Conservation (phyloP, 2,113 vertebrate genomes). For the Chlamydotis undulata region DNA sequence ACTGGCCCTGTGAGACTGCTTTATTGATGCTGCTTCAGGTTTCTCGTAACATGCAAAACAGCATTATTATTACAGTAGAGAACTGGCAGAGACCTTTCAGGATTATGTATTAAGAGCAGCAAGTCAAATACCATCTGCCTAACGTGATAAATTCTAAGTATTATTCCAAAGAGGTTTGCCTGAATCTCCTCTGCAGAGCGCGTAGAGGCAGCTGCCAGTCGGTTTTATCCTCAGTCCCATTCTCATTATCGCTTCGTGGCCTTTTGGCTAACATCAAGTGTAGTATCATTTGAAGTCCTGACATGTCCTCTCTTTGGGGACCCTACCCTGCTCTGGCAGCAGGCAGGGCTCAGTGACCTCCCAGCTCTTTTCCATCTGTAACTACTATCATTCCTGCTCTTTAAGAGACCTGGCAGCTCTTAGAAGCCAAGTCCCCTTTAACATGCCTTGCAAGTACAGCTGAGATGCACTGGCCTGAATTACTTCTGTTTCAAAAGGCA, state of each 20-base stretch:
- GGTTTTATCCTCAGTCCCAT: neutral
- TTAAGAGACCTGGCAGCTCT: neutral
- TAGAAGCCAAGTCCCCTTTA: neutral
- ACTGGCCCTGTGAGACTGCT: neutral
- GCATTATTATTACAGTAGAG: neutral
- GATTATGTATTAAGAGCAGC: slow-evolving; percentile 2
- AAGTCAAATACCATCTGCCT: slow-evolving; percentile 33
- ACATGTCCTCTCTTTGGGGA: neutral
- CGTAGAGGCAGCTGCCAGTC: neutral
- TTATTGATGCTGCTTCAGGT: slow-evolving; percentile 18
- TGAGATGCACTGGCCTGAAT: neutral
- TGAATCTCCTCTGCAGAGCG: neutral
- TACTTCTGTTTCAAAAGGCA: slow-evolving; percentile 12
- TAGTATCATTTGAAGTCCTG: neutral
- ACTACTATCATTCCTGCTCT: neutral
- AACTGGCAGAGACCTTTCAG: slow-evolving; percentile 28
- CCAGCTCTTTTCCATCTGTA: neutral
- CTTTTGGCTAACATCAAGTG: neutral
- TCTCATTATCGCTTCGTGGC: neutral
- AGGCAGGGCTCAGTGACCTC: neutral
- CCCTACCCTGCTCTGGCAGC: neutral
- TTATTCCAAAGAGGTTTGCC: slow-evolving; percentile 11
- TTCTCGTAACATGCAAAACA: neutral
- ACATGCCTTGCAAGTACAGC: neutral
- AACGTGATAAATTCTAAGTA: neutral